A percentile compares a stretch with the other conserved stretches of the same genome.
phyloP scores from a whole-genome alignment of 1,140 invertebrate genomes.

The Lysiphlebus fabarum region DNA sequence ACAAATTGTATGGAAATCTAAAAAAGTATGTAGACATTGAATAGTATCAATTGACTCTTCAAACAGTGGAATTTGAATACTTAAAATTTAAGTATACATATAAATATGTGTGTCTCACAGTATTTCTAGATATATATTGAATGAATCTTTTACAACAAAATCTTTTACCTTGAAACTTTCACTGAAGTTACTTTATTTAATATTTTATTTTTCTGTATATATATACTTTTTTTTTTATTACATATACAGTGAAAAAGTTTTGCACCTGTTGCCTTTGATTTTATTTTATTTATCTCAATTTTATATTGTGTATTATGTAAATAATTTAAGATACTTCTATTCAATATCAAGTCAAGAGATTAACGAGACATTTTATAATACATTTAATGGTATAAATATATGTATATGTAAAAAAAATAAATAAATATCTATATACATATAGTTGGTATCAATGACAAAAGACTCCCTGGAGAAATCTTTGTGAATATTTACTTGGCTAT shows the following conservation, averaged over 20 bases:
- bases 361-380: slow-evolving; percentile 11
- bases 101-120: not conserved
- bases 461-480: slow-evolving; percentile 52
- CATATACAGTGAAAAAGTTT: not conserved
- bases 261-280: slow-evolving; percentile 11
- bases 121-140: not conserved
- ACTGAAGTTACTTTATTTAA: not conserved
- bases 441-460: no score
- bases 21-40: not conserved
- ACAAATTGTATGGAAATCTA: slow-evolving; percentile 24
- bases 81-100: not conserved
- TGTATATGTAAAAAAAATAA: slow-evolving; percentile 22
- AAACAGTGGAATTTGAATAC: slow-evolving; percentile 4
- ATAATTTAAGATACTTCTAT: not conserved
- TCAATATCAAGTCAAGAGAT: not conserved
- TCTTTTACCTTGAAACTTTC: not conserved
- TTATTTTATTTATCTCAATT: slow-evolving; percentile 9
- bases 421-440: slow-evolving; percentile 6
- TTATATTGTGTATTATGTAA: not conserved
- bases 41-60: slow-evolving; percentile 12
- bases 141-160: slow-evolving; percentile 4
- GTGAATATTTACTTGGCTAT: slow-evolving; percentile 52
- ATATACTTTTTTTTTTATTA: not conserved
- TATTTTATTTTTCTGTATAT: not conserved
- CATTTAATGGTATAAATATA: not conserved